These are phyloP conservation scores for Marmota monax DNA, from an alignment of 2,113 vertebrate species.

Conservation along the genomic window DNA sequence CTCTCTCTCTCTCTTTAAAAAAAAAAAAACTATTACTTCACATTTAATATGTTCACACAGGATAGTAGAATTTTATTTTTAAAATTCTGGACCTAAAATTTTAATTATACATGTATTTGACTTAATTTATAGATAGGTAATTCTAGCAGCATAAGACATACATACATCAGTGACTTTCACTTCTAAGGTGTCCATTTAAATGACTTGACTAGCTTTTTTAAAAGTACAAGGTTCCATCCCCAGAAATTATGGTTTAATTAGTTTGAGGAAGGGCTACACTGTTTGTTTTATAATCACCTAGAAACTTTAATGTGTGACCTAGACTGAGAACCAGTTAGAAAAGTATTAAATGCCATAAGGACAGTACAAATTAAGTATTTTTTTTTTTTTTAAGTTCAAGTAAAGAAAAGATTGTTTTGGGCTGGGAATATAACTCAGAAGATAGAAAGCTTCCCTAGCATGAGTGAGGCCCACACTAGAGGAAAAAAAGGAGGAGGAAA, in stretches of 20 bases:
- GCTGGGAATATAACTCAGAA: background rate
- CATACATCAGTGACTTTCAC: background rate
- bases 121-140: background rate
- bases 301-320: background rate
- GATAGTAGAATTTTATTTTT: slow-evolving; percentile 22
- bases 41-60: slow-evolving; percentile 12
- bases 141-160: background rate
- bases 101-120: background rate
- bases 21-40: background rate
- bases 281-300: background rate
- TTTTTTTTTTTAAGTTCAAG: background rate
- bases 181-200: background rate
- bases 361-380: background rate
- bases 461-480: background rate
- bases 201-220: background rate
- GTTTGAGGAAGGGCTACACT: background rate
- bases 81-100: slow-evolving; percentile 9
- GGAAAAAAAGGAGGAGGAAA: too few relatives aligned
- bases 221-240: background rate
- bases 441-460: too few relatives aligned
- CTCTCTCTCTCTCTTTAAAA: too few relatives aligned
- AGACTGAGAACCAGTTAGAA: background rate
- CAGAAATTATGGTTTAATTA: background rate
- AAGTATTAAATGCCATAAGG: slow-evolving; percentile 13
- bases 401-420: background rate